phyloP scores from a whole-genome alignment of 1,140 invertebrate genomes.

The Leptopilina clavipes region DNA sequence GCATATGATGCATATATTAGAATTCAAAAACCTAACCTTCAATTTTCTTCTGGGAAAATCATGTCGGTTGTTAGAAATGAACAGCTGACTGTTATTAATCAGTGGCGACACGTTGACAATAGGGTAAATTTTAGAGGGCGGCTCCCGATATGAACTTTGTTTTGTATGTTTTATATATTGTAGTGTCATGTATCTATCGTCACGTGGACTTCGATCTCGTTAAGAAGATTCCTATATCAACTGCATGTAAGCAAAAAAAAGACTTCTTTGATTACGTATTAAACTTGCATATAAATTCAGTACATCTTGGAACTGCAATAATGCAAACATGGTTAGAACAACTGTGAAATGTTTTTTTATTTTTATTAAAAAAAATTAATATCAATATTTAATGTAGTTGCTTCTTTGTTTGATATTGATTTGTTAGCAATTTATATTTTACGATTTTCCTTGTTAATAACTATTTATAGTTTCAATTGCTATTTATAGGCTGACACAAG shows the following conservation, averaged over 20 bases:
- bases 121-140: background rate
- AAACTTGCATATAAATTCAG: background rate
- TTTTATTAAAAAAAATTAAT: background rate
- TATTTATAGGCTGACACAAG: background rate
- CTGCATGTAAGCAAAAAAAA: background rate
- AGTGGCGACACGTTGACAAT: background rate
- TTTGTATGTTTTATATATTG: background rate
- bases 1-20: no score
- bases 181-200: background rate
- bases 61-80: background rate
- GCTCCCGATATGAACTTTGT: conserved; percentile 11
- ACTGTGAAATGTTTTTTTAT: background rate
- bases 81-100: background rate
- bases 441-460: no score
- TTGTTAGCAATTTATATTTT: no score
- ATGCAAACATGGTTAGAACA: background rate
- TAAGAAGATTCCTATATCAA: background rate
- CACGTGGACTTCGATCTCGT: conserved; percentile 1
- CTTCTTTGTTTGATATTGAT: no score
- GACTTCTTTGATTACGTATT: background rate
- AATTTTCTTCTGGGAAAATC: background rate
- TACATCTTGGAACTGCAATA: background rate
- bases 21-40: conserved; percentile 6
- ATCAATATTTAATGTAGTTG: no score
- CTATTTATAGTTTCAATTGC: no score